phyloP scores from a whole-genome alignment of 2,113 vertebrate genomes.

The Cathartes aura region DNA sequence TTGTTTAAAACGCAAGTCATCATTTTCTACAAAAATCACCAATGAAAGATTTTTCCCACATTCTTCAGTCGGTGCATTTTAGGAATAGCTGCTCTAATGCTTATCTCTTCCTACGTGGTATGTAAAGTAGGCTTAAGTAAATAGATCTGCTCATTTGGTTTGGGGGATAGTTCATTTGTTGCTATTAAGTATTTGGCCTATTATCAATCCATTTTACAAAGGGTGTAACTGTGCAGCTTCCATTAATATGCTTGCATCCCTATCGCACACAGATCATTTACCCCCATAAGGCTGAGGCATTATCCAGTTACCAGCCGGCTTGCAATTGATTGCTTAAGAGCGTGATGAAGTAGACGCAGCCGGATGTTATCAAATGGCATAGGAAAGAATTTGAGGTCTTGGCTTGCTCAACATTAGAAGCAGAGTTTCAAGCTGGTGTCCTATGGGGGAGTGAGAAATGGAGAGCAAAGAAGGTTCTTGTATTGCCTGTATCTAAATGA shows the following conservation, averaged over 20 bases:
- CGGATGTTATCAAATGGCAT: constrained; percentile 16
- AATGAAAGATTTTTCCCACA: background rate
- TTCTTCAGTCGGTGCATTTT: background rate
- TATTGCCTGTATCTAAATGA: background rate
- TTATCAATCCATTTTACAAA: constrained; percentile 54
- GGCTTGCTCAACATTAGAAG: constrained; percentile 6
- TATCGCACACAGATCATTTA: background rate
- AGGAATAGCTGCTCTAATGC: background rate
- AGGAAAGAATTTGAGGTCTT: background rate
- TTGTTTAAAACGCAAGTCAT: background rate
- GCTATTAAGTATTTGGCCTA: constrained; percentile 44
- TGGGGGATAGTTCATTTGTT: constrained; percentile 57
- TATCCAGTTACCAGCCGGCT: constrained; percentile 5
- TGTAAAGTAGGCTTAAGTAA: constrained; percentile 43
- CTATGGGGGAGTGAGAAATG: constrained; percentile 17
- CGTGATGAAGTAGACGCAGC: background rate
- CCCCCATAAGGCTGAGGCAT: constrained; percentile 25
- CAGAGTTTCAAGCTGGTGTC: background rate
- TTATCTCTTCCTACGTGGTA: background rate
- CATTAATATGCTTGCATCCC: background rate
- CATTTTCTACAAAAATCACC: background rate
- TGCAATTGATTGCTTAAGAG: background rate
- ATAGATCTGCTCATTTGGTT: constrained; percentile 30
- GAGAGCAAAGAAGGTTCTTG: background rate
- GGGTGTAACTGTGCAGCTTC: constrained; percentile 58